A percentile compares a stretch with the other conserved stretches of the same genome.
Conservation (phyloP, 1,140 invertebrate genomes). For the Lanistes nyassanus region DNA sequence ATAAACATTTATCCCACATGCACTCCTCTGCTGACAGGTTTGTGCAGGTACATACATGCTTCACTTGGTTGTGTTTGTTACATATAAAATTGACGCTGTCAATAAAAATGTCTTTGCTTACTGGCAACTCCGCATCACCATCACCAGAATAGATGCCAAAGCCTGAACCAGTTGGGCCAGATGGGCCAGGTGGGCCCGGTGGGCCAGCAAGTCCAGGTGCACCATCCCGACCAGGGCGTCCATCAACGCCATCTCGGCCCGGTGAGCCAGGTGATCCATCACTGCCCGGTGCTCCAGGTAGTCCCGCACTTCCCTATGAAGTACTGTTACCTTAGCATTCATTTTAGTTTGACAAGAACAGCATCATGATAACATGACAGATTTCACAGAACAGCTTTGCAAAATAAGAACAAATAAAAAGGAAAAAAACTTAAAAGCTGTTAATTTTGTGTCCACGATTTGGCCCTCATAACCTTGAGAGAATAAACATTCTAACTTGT, state of each 20-base stretch:
- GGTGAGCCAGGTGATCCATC: slow-evolving; percentile 32
- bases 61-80: too few species aligned
- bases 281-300: slow-evolving; percentile 38
- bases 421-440: not conserved
- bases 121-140: slow-evolving; percentile 15
- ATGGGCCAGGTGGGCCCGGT: slow-evolving; percentile 65
- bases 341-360: too few species aligned
- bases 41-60: too few species aligned
- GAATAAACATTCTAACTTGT: too few species aligned
- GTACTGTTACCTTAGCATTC: not conserved
- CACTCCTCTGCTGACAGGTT: too few species aligned
- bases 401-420: not conserved
- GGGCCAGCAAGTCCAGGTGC: slow-evolving; percentile 16
- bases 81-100: too few species aligned
- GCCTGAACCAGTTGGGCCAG: slow-evolving; percentile 69
- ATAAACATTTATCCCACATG: too few species aligned
- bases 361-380: too few species aligned
- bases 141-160: slow-evolving; percentile 1
- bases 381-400: too few species aligned
- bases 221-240: slow-evolving; percentile 21
- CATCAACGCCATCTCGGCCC: slow-evolving; percentile 32
- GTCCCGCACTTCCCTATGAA: slow-evolving; percentile 27
- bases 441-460: too few species aligned
- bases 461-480: too few species aligned
- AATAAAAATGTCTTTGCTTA: too few species aligned